Evolutionary conservation across 35 echinoderm and acorn worm species (phyloP).

Genomic region (Lytechinus pictus): DNA sequence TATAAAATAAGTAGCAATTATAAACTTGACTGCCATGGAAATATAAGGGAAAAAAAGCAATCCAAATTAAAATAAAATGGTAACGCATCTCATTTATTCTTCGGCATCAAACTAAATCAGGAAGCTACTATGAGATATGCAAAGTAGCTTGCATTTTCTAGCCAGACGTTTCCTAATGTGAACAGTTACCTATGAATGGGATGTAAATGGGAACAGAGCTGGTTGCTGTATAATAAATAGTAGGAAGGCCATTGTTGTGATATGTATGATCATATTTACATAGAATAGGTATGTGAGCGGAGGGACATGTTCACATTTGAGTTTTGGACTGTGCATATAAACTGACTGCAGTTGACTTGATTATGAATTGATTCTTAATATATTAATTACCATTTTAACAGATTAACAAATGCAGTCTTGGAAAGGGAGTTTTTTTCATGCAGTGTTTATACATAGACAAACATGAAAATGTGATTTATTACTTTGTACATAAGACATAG

Average conservation of each 20-base stretch:
- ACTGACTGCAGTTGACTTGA: not conserved
- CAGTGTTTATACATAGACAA: not conserved
- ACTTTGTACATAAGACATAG: not conserved
- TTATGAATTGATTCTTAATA: not conserved
- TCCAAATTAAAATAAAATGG: not conserved
- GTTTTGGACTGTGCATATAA: constrained; percentile 9
- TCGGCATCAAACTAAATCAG: not conserved
- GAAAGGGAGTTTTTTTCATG: not conserved
- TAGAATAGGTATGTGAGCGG: not conserved
- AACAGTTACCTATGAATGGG: not conserved
- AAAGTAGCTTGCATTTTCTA: not conserved
- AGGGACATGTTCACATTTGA: not conserved
- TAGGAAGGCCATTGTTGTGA: not conserved
- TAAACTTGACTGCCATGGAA: constrained; percentile 1
- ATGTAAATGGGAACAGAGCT: not conserved
- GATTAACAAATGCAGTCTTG: not conserved
- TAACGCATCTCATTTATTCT: not conserved
- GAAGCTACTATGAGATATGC: not conserved
- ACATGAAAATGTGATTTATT: not conserved
- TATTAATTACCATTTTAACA: not conserved
- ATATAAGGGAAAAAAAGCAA: not conserved
- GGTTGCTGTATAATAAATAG: not conserved
- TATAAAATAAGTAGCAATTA: not conserved
- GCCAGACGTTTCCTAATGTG: not conserved
- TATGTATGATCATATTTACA: not conserved